These are phyloP conservation scores for Neelides folsomi DNA, from an alignment of 2,888 invertebrate species.

Conservation along the genomic window DNA sequence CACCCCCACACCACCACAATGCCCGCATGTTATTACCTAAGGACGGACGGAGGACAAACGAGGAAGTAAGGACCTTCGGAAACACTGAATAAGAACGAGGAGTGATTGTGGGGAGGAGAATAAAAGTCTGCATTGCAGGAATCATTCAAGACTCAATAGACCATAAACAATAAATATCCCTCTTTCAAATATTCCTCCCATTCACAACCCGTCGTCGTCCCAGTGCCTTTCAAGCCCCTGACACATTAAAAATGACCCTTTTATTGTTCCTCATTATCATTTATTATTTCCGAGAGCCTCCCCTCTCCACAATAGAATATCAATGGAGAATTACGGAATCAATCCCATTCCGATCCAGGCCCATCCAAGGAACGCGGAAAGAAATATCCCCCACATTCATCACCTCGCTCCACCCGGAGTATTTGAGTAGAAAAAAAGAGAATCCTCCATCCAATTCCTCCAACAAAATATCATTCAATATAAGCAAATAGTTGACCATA, in stretches of 20 bases:
- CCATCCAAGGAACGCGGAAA: too few relatives aligned
- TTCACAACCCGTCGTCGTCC: background rate
- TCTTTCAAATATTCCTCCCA: constrained; percentile 4
- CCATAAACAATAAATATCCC: constrained; percentile 30
- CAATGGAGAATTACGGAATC: too few relatives aligned
- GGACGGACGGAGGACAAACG: constrained; percentile 2
- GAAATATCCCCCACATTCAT: too few relatives aligned
- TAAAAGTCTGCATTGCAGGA: constrained; percentile 16
- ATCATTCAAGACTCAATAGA: constrained; percentile 28
- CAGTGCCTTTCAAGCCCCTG: background rate
- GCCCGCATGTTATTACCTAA: too few relatives aligned
- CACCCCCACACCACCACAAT: background rate
- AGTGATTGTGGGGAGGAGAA: constrained; percentile 6
- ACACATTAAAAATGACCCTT: constrained; percentile 12
- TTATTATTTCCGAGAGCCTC: background rate
- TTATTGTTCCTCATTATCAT: constrained; percentile 16
- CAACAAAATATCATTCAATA: too few relatives aligned
- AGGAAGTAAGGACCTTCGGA: constrained; percentile 1
- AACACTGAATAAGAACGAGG: constrained; percentile 8
- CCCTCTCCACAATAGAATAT: too few relatives aligned
- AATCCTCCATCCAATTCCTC: too few relatives aligned
- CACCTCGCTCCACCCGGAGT: too few relatives aligned
- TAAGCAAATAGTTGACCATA: too few relatives aligned
- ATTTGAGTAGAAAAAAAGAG: too few relatives aligned
- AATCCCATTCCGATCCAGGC: too few relatives aligned